These are phyloP conservation scores for Eupithecia tripunctaria DNA, from an alignment of 2,888 invertebrate genomes.

Conservation along the genomic window DNA sequence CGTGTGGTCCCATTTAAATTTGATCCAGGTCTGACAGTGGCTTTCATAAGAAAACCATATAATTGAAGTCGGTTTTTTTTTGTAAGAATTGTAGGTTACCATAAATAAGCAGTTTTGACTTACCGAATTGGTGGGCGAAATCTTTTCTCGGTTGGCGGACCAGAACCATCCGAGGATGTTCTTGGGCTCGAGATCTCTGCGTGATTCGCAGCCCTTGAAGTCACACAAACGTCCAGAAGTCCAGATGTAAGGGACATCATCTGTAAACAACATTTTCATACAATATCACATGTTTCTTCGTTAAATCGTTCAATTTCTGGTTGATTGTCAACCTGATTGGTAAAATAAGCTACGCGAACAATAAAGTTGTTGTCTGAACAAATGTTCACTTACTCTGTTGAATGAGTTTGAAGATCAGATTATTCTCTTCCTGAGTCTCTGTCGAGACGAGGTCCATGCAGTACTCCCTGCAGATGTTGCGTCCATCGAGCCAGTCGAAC, in stretches of 20 bases:
- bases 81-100: neutral
- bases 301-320: neutral
- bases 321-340: neutral
- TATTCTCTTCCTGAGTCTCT: conserved; percentile 95
- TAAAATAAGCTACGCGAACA: neutral
- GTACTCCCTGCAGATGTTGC: conserved; percentile 95
- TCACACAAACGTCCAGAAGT: conserved; percentile 96
- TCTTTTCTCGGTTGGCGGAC: conserved; percentile 95
- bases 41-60: too few relatives aligned
- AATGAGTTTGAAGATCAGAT: conserved; percentile 93
- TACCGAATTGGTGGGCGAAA: conserved; percentile 91
- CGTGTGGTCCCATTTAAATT: too few relatives aligned
- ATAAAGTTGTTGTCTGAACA: neutral
- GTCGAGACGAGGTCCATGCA: conserved; percentile 96
- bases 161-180: conserved; percentile 95
- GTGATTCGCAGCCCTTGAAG: conserved; percentile 95
- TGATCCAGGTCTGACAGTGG: too few relatives aligned
- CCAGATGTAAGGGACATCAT: conserved; percentile 96
- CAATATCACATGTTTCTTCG: neutral
- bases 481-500: conserved; percentile 95
- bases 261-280: conserved; percentile 70
- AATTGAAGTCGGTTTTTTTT: too few relatives aligned
- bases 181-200: conserved; percentile 94
- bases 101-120: conserved; percentile 5
- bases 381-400: conserved; percentile 87